phyloP scores from a whole-genome alignment of 2,888 invertebrate species.

The Clanis bilineata region DNA sequence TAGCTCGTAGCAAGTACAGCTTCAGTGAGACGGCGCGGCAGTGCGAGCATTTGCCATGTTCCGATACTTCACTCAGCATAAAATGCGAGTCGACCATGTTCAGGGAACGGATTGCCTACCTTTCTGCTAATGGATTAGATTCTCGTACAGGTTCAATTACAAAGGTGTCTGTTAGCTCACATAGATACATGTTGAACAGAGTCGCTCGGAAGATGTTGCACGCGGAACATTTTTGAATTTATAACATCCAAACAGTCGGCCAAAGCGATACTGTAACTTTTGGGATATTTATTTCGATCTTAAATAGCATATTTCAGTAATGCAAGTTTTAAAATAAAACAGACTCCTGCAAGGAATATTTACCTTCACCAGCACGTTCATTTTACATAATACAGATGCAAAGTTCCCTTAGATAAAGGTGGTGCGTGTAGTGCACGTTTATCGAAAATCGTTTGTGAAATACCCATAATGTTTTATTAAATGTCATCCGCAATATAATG shows the following conservation, averaged over 20 bases:
- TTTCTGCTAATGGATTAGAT: slow-evolving; percentile 14
- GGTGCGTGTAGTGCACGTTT: slow-evolving; percentile 45
- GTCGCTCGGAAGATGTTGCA: not conserved
- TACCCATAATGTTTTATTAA: slow-evolving; percentile 80
- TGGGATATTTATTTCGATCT: not conserved
- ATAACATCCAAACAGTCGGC: not conserved
- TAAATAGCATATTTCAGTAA: not conserved
- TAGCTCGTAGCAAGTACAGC: not conserved
- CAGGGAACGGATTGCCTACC: slow-evolving; percentile 8
- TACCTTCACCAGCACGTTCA: not conserved
- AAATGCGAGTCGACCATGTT: slow-evolving; percentile 13
- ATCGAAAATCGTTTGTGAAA: slow-evolving; percentile 69
- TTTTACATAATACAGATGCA: not conserved
- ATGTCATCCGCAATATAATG: slow-evolving; percentile 81
- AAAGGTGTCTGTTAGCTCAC: slow-evolving; percentile 8
- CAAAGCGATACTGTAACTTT: not conserved
- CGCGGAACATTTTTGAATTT: not conserved
- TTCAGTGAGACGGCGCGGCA: not conserved
- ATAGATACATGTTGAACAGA: not conserved
- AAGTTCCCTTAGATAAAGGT: not conserved
- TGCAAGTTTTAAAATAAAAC: not conserved
- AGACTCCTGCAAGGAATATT: not conserved
- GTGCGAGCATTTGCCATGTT: slow-evolving; percentile 1
- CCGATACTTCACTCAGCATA: slow-evolving; percentile 11
- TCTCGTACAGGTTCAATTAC: slow-evolving; percentile 6